These are phyloP conservation scores for Myiotriccus ornatus DNA, from an alignment of 2,797 vertebrate species.

Conservation along the genomic window DNA sequence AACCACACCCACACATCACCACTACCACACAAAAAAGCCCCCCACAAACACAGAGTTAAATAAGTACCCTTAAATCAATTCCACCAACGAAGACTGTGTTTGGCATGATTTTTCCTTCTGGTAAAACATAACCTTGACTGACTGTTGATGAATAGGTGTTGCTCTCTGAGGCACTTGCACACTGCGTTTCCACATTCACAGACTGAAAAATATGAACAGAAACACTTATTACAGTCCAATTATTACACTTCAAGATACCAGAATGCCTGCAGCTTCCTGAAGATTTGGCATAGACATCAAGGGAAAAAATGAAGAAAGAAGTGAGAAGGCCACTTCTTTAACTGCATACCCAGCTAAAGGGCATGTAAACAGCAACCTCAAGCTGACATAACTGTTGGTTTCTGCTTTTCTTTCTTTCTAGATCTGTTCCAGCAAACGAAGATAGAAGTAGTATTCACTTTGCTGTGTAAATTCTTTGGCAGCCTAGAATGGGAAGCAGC, in stretches of 20 bases:
- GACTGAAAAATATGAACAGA: constrained; percentile 64
- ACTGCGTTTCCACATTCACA: constrained; percentile 72
- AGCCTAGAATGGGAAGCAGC: not conserved
- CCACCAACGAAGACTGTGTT: constrained; percentile 95
- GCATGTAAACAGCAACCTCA: not conserved
- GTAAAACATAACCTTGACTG: constrained; percentile 90
- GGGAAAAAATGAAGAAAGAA: not conserved
- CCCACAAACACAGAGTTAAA: not conserved
- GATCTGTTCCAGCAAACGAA: not conserved
- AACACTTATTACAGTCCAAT: not conserved
- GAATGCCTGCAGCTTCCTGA: not conserved
- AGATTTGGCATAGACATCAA: accelerated
- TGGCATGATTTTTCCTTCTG: constrained; percentile 91
- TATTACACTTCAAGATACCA: not conserved
- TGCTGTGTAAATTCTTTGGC: not conserved
- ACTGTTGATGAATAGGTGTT: constrained; percentile 68
- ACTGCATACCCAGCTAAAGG: not conserved
- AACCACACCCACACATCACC: no score
- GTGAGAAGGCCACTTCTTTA: not conserved
- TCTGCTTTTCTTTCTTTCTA: not conserved
- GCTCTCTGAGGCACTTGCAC: constrained; percentile 66
- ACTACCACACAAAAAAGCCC: not conserved
- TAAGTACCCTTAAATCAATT: constrained; percentile 89
- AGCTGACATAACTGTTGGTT: not conserved
- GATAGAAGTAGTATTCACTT: not conserved